phyloP scores from a whole-genome alignment of 2,797 vertebrate species.

The Staurois parvus region DNA sequence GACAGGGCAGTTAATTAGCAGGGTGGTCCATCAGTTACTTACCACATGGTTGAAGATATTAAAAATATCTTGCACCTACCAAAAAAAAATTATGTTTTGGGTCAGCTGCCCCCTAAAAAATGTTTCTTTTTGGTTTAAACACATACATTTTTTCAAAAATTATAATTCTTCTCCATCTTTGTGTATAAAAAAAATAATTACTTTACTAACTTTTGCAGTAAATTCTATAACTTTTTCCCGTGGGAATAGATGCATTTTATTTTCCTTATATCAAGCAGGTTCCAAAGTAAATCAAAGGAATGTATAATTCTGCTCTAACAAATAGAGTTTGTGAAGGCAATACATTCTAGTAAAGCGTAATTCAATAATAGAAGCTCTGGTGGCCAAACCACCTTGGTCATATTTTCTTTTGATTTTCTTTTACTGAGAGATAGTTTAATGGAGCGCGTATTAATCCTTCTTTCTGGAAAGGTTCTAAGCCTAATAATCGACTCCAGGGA shows the following conservation, averaged over 20 bases:
- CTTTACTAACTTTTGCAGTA: not conserved
- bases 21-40: too few relatives aligned
- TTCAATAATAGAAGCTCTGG: conserved; percentile 13
- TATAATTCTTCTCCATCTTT: too few relatives aligned
- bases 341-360: conserved; percentile 37
- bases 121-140: too few relatives aligned
- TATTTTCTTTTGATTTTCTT: not conserved
- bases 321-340: conserved; percentile 26
- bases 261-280: not conserved
- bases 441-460: conserved; percentile 21
- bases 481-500: conserved; percentile 23
- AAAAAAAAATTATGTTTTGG: too few relatives aligned
- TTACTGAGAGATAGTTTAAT: conserved; percentile 20
- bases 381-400: conserved; percentile 31
- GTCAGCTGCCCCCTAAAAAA: too few relatives aligned
- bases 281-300: conserved; percentile 25
- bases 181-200: too few relatives aligned
- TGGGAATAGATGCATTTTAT: not conserved
- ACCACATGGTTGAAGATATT: too few relatives aligned
- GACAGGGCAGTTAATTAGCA: too few relatives aligned
- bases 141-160: too few relatives aligned
- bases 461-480: conserved; percentile 61
- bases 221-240: not conserved
- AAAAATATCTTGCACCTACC: too few relatives aligned
- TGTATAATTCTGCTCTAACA: not conserved